A percentile compares a stretch with the other conserved stretches of the same genome.
These are phyloP conservation scores for Papilio elwesi DNA, from an alignment of 2,888 invertebrate species.

Conservation along the genomic window DNA sequence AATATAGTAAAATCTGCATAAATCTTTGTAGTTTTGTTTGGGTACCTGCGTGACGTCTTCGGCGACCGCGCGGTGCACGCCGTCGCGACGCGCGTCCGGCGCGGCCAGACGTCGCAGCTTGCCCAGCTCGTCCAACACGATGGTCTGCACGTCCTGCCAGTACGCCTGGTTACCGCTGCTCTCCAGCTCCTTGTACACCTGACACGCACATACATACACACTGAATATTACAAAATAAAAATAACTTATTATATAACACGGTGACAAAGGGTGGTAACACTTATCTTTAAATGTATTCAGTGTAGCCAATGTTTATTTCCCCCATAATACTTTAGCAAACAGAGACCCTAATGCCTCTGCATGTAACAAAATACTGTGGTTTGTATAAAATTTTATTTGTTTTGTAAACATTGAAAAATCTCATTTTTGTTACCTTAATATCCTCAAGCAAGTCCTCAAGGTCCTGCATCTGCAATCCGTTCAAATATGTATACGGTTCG, in stretches of 20 bases:
- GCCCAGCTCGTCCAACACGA: constrained; percentile 95
- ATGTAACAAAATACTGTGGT: too few species aligned
- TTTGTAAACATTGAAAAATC: too few species aligned
- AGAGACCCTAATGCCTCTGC: too few species aligned
- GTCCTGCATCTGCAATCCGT: constrained; percentile 94
- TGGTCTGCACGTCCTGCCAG: constrained; percentile 98
- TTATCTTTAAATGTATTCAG: background rate
- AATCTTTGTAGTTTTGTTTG: too few species aligned
- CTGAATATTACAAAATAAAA: too few species aligned
- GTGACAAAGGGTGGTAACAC: too few species aligned
- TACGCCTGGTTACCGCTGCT: constrained; percentile 94
- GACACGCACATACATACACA: constrained; percentile 28
- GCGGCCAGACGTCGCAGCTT: constrained; percentile 91
- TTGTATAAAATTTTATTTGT: too few species aligned
- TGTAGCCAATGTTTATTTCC: too few species aligned
- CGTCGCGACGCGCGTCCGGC: constrained; percentile 86
- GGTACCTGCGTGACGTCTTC: constrained; percentile 90
- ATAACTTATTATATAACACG: too few species aligned
- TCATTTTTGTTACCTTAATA: constrained; percentile 87
- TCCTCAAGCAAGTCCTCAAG: constrained; percentile 98
- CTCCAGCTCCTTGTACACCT: constrained; percentile 95
- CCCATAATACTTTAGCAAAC: too few species aligned
- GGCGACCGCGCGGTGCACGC: constrained; percentile 95
- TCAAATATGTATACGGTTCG: constrained; percentile 97
- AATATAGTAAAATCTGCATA: too few species aligned